Percentiles rank a stretch among this genome's conserved stretches.
phyloP scores from a whole-genome alignment of 2,113 vertebrate species.

The Caretta caretta region DNA sequence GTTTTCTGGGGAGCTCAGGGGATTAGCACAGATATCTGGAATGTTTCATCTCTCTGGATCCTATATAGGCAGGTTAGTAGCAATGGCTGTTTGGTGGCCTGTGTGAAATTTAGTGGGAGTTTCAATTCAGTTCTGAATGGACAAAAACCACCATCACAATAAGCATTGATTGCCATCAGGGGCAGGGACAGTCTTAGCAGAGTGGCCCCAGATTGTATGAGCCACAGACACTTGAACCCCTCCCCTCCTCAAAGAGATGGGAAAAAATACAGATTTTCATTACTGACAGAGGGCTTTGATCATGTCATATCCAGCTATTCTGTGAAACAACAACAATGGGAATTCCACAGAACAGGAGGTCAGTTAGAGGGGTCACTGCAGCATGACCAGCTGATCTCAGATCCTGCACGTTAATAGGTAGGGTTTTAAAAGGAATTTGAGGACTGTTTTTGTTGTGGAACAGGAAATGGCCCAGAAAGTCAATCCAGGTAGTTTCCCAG shows the following conservation, averaged over 20 bases:
- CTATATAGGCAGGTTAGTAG: rapidly evolving
- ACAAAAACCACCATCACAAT: not conserved
- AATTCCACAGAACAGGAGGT: rapidly evolving
- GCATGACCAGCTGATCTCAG: not conserved
- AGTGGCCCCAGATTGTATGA: not conserved
- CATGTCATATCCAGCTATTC: not conserved
- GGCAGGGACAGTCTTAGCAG: not conserved
- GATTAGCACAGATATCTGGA: not conserved
- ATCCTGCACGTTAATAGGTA: not conserved
- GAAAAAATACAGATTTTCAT: not conserved
- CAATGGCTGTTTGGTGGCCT: rapidly evolving
- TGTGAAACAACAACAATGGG: not conserved
- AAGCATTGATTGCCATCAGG: not conserved
- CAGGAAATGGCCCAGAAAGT: not conserved
- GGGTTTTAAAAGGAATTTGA: not conserved
- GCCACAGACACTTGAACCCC: not conserved
- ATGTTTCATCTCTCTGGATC: not conserved
- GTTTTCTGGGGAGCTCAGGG: not conserved
- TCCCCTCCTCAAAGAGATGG: not conserved
- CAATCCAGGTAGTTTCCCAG: not conserved
- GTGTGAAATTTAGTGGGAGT: not conserved
- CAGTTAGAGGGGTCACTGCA: not conserved
- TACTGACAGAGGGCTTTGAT: not conserved
- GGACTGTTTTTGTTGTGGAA: not conserved
- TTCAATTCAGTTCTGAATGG: not conserved